Base-by-base conservation (phyloP, 2,113 vertebrate genomes). In the Dipodomys stephensi region DNA sequence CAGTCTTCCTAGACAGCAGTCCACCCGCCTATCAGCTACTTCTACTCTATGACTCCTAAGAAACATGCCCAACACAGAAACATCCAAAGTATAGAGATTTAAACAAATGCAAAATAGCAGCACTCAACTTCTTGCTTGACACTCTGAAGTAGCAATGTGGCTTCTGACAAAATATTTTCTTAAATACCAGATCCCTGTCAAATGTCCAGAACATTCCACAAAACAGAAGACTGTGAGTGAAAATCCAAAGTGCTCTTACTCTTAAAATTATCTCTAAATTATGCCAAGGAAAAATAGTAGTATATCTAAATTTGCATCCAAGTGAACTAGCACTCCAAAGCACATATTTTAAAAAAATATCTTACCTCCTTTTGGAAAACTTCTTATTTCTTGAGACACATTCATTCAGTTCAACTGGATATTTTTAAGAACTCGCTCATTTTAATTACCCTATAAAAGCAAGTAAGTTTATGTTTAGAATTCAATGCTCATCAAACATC, bases 361-460 rank as follows among this genome's bases (percentile, higher is more conserved):
- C 94, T 96, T 97, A 97, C 96, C 96, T 97, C 6, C 7, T 80
- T 94, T 39, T 35, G 23, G 57, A 85, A 92, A 82, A 72, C 25
- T 68, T 79, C 62, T 96, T 88, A 93, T 80, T 84, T 91, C 30
- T 57, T 16, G 32, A 83, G 30, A 73, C 11, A 53, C 15, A 78
- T 71, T 72, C 83, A 6, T 74, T 94, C 76, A 87, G 49, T 88
- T 32, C 90, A 91, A 81, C 15, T 39, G 79, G 15, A 46, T 89
- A 81, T 83, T 78, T 79, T 69, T 83, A 88, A 57, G 35, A 53
- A 30, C 8, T 16, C 65, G 64, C 22, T 65, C 57, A 91, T 77
- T 77, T 90, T 49, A 71, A 78, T 27, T 62, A 86, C 4, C 90
- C 94, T 96, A n/a, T 44, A 93, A 89, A 95, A 95, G 90, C 57